Evolutionary conservation across 2,888 invertebrate species (phyloP).

Genomic region (Aplocera efformata): DNA sequence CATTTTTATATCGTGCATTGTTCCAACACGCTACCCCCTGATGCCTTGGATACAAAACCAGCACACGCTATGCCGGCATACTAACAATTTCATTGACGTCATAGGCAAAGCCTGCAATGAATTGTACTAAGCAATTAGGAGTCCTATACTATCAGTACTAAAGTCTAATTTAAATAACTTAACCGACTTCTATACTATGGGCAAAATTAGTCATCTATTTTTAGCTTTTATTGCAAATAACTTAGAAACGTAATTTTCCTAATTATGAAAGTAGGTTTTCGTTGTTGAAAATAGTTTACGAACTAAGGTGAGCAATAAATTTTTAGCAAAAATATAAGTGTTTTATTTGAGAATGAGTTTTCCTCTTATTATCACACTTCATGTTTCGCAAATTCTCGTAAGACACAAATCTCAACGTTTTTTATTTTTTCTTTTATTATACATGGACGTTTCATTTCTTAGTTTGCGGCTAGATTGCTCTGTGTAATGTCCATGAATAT

Average conservation of each 20-base stretch:
- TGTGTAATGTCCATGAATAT: too few relatives aligned
- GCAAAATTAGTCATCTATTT: constrained; percentile 8
- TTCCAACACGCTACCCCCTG: constrained; percentile 22
- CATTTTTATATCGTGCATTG: constrained; percentile 28
- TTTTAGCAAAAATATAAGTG: too few relatives aligned
- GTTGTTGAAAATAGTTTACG: constrained; percentile 14
- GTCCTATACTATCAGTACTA: constrained; percentile 14
- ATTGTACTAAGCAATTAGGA: constrained; percentile 23
- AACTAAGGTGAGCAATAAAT: too few relatives aligned
- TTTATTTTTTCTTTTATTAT: too few relatives aligned
- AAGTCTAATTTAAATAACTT: constrained; percentile 20
- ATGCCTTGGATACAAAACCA: constrained; percentile 18
- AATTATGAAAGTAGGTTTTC: constrained; percentile 9
- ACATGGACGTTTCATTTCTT: too few relatives aligned
- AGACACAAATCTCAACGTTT: too few relatives aligned
- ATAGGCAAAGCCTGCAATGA: constrained; percentile 32
- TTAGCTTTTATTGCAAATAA: constrained; percentile 12
- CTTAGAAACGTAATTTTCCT: constrained; percentile 9
- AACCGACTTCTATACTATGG: constrained; percentile 11
- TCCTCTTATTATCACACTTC: too few relatives aligned
- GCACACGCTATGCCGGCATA: constrained; percentile 33
- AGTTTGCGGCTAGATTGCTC: too few relatives aligned
- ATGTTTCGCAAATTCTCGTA: too few relatives aligned
- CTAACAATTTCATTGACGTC: constrained; percentile 61
- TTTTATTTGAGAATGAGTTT: too few relatives aligned